Base-by-base conservation (phyloP, 2,797 vertebrate genomes). In the Silurus lanzhouensis region DNA sequence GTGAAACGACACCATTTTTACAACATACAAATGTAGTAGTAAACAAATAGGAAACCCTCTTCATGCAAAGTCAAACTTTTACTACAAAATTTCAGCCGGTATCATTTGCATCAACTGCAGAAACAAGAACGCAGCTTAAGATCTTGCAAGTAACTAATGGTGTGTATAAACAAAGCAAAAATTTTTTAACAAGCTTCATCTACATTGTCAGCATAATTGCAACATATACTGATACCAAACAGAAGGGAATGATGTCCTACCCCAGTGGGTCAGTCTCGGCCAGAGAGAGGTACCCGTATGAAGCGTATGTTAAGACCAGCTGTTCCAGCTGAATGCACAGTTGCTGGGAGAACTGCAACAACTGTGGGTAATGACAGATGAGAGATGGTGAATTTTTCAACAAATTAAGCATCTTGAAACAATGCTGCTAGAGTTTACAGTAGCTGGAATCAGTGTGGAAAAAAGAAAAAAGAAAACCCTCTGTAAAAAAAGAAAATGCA, bases 261-360 rank as follows among this genome's bases (percentile, higher is more conserved):
- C 95, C 94, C 85, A 91, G 83, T 6, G 95, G 95, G 46, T 96
- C 90, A 0, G 90, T 90, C 87, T 97, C 96, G 1, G 96, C 94
- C 88, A 97, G 86, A 82, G 91, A 93, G 86, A 97, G 86, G 20
- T 95, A 92, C 70, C 90, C 91, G 22, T 92, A 92, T 52, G 91
- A 93, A 63, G 93, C 93, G 0, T 90, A 96, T 90, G 92, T 93
- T 89, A 96, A 86, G 48, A 96, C 86, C 91, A 97, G 92, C 87
- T 96, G 95, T 83, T 96, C 95, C 83, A 97, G 91, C 57, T 90
- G 92, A 44, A 93, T 92, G 82, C 94, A 94, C 90, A 97, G 92
- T 92, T 95, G 94, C 88, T 97, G 94, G 60, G 96, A 96, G 88
- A 97, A 93, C 66, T 94, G 92, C 81, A 95, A 86, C 89, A 97